Evolutionary conservation across 1,140 invertebrate species (phyloP).

Genomic region (Trichomalopsis sarcophagae): DNA sequence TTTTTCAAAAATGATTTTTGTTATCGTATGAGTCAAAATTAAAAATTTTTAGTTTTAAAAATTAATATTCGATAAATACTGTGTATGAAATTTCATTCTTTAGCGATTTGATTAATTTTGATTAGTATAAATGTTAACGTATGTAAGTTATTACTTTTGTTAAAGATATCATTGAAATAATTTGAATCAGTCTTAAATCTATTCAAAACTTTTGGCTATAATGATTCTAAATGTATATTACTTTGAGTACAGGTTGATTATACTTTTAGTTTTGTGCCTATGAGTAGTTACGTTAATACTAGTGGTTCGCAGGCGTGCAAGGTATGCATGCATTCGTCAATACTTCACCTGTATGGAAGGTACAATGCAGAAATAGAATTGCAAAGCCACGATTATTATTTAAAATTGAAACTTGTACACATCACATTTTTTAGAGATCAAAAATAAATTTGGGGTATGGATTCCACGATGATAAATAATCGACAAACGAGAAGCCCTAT

Average conservation of each 20-base stretch:
- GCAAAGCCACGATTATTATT: neutral
- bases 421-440: neutral
- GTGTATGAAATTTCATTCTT: neutral
- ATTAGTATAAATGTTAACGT: neutral
- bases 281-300: neutral
- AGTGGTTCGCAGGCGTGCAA: neutral
- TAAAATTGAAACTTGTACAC: neutral
- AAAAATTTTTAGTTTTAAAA: neutral
- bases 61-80: neutral
- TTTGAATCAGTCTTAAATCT: neutral
- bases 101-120: neutral
- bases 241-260: neutral
- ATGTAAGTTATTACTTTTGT: neutral
- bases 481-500: neutral
- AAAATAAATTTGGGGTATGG: conserved; percentile 8
- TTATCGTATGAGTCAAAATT: neutral
- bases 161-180: neutral
- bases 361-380: neutral
- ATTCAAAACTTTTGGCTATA: neutral
- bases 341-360: neutral
- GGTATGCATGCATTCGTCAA: neutral
- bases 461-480: neutral
- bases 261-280: neutral
- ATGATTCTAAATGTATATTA: neutral
- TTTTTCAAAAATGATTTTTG: neutral